Base-by-base conservation (phyloP, 2,888 invertebrate species). In the Lissocephala sabroskyi region DNA sequence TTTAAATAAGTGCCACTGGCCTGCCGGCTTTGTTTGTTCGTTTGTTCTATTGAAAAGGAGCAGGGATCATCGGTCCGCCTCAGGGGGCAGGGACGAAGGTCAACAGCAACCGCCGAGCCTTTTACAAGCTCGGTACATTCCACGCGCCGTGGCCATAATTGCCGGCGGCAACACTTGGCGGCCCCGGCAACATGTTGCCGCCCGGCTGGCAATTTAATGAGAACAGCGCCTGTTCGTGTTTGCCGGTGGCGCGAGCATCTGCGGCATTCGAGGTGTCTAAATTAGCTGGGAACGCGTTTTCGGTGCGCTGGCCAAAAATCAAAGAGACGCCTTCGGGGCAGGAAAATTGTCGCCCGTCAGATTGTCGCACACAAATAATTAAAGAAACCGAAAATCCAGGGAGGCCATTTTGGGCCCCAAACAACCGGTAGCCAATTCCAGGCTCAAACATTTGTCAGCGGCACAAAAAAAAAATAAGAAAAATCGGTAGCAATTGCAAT, bases 401-500 rank as follows among this genome's bases (percentile, higher is more conserved):
- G 9, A 7, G 0, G 28, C 14, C 18, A 36, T 17, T 23, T 13
- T 35, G 35, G 16, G 14, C 13, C 28, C 28, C 28, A 26, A 23
- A 10, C 13, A 9, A 45, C 45, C 55, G 40, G 43, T 52, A 55
- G 37, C 56, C 44, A 51, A 44, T 39, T 44, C 44, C n/a, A 40
- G 46, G 36, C 50, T 54, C 44, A 45, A 52, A 57, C 60, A 64
- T 57, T 63, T 59, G 60, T 56, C 62, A 59, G 52, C 56, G 26
- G 30, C 41, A 56, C 59, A 70, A 74, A 68, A 59, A 74, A 74
- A 61, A 70, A 70, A 68, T 61, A 74, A 74, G 62, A 70, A 70
- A 71, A 73, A 73, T 74, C 71, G 56, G 77, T 74, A 73, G 77
- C 77, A 74, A 76, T 68, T 76, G 77, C 70, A 73, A 68, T 65